A percentile compares a stretch with the other conserved stretches of the same genome.
Evolutionary conservation across 2,888 invertebrate species (phyloP).

Genomic region (Ormyrus nitidulus): DNA sequence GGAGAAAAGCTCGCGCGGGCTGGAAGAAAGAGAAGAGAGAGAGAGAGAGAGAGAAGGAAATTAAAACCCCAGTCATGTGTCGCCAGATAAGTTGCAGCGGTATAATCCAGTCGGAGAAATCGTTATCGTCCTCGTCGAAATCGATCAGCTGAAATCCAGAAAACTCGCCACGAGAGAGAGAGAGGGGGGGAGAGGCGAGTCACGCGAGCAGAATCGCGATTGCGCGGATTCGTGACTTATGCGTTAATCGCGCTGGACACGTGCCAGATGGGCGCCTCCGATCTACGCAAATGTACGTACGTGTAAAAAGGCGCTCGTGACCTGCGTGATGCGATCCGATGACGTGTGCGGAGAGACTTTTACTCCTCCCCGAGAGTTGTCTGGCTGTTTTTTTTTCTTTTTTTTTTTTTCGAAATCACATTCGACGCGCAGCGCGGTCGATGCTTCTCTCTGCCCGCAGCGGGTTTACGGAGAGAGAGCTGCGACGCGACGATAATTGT

Average conservation of each 20-base stretch:
- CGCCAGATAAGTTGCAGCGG: slow-evolving; percentile 17
- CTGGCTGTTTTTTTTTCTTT: neutral
- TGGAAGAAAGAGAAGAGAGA: neutral
- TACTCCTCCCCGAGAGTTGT: neutral
- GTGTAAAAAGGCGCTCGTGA: slow-evolving; percentile 7
- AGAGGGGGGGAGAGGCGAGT: neutral
- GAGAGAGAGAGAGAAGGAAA: neutral
- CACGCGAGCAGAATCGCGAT: slow-evolving; percentile 34
- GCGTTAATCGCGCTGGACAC: slow-evolving; percentile 60
- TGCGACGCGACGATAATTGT: too few species aligned
- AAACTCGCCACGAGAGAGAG: neutral
- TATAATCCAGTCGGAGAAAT: slow-evolving; percentile 28
- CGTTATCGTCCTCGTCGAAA: slow-evolving; percentile 29
- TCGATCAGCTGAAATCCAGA: slow-evolving; percentile 4
- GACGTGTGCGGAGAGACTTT: slow-evolving; percentile 29
- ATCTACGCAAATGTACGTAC: neutral
- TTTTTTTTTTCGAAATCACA: neutral
- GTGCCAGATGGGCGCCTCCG: slow-evolving; percentile 53
- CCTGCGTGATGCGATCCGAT: slow-evolving; percentile 15
- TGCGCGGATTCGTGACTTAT: slow-evolving; percentile 32
- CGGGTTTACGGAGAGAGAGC: too few species aligned
- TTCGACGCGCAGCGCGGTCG: neutral
- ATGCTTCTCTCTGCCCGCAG: too few species aligned
- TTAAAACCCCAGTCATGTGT: slow-evolving; percentile 20
- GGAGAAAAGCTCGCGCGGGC: neutral